A percentile compares a stretch with the other conserved stretches of the same genome.
These are phyloP conservation scores for Caenorhabditis becei DNA, from an alignment of 2,888 invertebrate genomes.

Conservation along the genomic window DNA sequence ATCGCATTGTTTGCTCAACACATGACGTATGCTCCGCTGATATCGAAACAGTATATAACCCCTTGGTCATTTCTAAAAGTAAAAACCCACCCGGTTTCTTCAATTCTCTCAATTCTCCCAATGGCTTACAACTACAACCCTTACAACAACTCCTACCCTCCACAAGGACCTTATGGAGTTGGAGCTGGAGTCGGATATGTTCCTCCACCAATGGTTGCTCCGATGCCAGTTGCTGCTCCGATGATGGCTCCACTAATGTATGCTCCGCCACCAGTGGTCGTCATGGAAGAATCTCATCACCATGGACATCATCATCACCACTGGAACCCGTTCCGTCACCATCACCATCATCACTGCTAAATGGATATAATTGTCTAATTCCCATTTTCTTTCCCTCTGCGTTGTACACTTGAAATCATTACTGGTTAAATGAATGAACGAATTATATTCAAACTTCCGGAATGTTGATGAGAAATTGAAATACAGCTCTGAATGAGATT, in stretches of 20 bases:
- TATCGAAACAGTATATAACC: constrained; percentile 24
- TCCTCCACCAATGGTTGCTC: constrained; percentile 7
- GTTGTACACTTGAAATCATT: too few relatives aligned
- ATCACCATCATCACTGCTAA: constrained; percentile 8
- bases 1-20: neutral
- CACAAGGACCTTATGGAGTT: neutral
- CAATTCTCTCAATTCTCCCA: too few relatives aligned
- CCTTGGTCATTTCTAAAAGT: too few relatives aligned
- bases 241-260: constrained; percentile 6
- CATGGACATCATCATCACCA: constrained; percentile 4
- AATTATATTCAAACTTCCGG: too few relatives aligned
- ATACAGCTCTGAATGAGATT: too few relatives aligned
- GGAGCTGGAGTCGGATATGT: neutral
- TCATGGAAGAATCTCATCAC: neutral
- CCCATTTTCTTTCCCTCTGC: neutral
- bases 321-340: constrained; percentile 16
- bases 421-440: too few relatives aligned
- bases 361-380: too few relatives aligned
- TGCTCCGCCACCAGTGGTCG: constrained; percentile 3
- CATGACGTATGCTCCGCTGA: constrained; percentile 6
- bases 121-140: constrained; percentile 37
- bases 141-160: constrained; percentile 35
- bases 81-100: neutral
- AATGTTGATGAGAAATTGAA: too few relatives aligned
- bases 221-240: neutral